phyloP scores from a whole-genome alignment of 1,140 invertebrate species.

The Drosophila rhopaloa region DNA sequence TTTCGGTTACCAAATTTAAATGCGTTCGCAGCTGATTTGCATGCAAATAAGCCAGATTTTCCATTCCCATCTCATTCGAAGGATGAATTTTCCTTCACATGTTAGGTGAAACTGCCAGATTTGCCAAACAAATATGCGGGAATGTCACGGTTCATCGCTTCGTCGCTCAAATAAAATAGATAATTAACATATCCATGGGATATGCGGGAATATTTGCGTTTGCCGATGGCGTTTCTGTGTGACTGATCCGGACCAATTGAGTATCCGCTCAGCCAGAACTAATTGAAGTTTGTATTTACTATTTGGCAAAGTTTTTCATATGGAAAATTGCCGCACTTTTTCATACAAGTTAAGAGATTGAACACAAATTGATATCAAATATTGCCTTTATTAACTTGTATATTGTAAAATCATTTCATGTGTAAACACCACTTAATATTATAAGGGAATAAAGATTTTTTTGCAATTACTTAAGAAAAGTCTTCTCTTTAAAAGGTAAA shows the following conservation, averaged over 20 bases:
- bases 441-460: too few relatives aligned
- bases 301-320: background rate
- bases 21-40: slow-evolving; percentile 59
- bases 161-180: slow-evolving; percentile 25
- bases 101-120: slow-evolving; percentile 23
- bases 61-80: slow-evolving; percentile 4
- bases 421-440: background rate
- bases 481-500: too few relatives aligned
- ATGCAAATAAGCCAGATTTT: slow-evolving; percentile 64
- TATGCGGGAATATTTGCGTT: slow-evolving; percentile 19
- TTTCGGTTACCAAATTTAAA: slow-evolving; percentile 47
- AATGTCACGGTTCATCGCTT: slow-evolving; percentile 27
- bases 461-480: too few relatives aligned
- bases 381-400: background rate
- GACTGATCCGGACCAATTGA: slow-evolving; percentile 11
- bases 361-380: background rate
- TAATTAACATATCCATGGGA: slow-evolving; percentile 43
- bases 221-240: slow-evolving; percentile 9
- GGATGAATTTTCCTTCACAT: background rate
- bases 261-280: slow-evolving; percentile 14
- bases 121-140: slow-evolving; percentile 24
- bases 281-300: slow-evolving; percentile 14
- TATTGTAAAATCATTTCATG: background rate
- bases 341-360: background rate
- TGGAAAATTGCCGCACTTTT: slow-evolving; percentile 5